Conservation (phyloP, 2,113 vertebrate species). For the Nycticebus coucang region DNA sequence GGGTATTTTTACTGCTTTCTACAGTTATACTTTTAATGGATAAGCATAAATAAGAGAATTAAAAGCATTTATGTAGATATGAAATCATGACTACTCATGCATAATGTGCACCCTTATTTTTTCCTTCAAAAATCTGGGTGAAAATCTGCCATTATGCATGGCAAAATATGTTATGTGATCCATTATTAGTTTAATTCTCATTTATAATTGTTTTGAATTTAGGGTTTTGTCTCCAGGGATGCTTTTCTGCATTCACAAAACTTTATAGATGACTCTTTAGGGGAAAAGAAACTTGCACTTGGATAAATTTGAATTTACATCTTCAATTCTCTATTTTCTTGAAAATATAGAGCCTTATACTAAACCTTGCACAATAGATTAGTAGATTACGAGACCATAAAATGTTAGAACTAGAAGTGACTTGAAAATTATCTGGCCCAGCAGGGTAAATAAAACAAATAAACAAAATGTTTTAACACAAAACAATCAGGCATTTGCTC, state of each 20-base stretch:
- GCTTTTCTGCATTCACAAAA: not conserved
- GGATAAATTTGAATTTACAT: not conserved
- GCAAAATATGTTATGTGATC: not conserved
- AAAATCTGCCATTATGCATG: too few species aligned
- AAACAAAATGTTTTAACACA: not conserved
- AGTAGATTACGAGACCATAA: not conserved
- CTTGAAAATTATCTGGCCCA: not conserved
- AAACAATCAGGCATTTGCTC: not conserved
- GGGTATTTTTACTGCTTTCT: too few species aligned
- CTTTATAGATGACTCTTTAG: not conserved
- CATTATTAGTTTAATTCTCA: not conserved
- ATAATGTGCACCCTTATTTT: too few species aligned
- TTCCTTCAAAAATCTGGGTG: too few species aligned
- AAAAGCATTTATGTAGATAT: too few species aligned
- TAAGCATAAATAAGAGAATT: too few species aligned
- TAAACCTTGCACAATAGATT: not conserved
- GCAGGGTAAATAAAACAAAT: not conserved
- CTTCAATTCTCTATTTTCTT: not conserved
- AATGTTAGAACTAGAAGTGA: not conserved
- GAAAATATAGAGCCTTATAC: not conserved
- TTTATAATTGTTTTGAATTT: conserved; percentile 26
- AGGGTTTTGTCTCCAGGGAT: not conserved
- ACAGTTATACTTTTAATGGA: too few species aligned
- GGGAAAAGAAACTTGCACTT: not conserved
- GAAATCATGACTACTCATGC: too few species aligned